Evolutionary conservation across 2,888 invertebrate species (phyloP).

Genomic region (Athalia circularis): DNA sequence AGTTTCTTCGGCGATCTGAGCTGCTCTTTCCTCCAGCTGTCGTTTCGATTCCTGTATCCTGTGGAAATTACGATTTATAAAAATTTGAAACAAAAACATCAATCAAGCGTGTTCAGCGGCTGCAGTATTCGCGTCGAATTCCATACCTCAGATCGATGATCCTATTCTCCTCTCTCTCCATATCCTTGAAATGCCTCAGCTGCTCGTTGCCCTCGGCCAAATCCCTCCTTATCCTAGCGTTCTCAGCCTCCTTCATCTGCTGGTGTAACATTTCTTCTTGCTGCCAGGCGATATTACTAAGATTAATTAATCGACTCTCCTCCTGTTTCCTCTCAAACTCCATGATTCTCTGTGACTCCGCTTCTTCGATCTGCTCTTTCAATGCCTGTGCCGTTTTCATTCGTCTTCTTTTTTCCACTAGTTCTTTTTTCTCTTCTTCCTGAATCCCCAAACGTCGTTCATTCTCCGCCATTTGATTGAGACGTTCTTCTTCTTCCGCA

Average conservation of each 20-base stretch:
- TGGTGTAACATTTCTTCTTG: constrained; percentile 80
- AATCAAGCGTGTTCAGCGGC: too few relatives aligned
- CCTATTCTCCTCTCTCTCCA: constrained; percentile 81
- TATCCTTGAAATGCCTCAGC: constrained; percentile 78
- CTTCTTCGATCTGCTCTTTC: constrained; percentile 77
- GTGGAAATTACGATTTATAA: constrained; percentile 21
- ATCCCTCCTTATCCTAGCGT: constrained; percentile 61
- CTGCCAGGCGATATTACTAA: constrained; percentile 80
- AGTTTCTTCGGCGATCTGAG: constrained; percentile 76
- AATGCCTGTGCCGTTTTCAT: constrained; percentile 78
- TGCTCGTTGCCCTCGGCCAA: constrained; percentile 77
- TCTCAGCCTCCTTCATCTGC: constrained; percentile 61
- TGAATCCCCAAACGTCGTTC: constrained; percentile 78
- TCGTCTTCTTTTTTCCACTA: constrained; percentile 72
- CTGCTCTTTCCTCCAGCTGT: constrained; percentile 79
- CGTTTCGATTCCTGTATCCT: constrained; percentile 80
- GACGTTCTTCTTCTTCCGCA: constrained; percentile 73
- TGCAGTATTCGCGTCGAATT: background rate
- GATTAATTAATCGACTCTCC: constrained; percentile 80
- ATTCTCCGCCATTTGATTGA: constrained; percentile 84
- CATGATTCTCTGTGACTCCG: constrained; percentile 76
- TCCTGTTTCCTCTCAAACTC: constrained; percentile 83
- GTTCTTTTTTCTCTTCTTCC: constrained; percentile 78
- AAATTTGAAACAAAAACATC: too few relatives aligned
- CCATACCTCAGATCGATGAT: constrained; percentile 79